These are phyloP conservation scores for Schizopygopsis pylzovi DNA, from an alignment of 2,797 vertebrate genomes.

Conservation along the genomic window DNA sequence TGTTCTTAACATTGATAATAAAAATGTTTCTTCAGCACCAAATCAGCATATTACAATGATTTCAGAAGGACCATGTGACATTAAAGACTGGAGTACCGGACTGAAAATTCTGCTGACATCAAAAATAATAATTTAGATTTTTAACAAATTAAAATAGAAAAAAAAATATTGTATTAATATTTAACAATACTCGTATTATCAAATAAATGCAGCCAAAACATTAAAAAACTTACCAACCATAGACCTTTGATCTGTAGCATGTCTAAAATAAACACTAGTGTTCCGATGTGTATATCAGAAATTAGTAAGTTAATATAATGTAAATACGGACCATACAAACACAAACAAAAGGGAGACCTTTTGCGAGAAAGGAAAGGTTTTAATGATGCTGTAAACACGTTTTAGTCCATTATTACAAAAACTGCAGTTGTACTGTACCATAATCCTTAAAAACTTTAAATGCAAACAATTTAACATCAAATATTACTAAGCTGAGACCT, in stretches of 20 bases:
- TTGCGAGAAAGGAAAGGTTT: conserved; percentile 65
- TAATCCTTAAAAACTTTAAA: conserved; percentile 52
- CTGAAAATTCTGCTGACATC: neutral
- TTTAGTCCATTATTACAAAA: conserved; percentile 66
- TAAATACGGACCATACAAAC: neutral
- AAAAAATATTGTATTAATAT: neutral
- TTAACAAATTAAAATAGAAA: neutral
- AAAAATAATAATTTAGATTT: neutral
- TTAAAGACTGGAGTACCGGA: neutral
- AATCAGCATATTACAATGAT: neutral
- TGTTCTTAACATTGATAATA: neutral
- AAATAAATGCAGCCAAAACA: neutral
- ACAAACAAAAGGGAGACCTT: conserved; percentile 10
- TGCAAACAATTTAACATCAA: conserved; percentile 27
- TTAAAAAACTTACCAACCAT: neutral
- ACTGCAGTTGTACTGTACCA: conserved; percentile 9
- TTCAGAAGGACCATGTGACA: neutral
- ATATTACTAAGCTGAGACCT: conserved; percentile 20
- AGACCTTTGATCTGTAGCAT: neutral
- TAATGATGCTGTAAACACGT: conserved; percentile 71
- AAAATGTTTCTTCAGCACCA: neutral
- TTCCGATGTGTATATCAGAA: neutral
- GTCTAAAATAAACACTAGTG: neutral
- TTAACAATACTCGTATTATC: neutral
- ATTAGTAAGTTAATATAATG: neutral